Percentiles rank a stretch among this genome's conserved stretches.
Evolutionary conservation across 2,888 invertebrate genomes (phyloP).

Genomic region (Trachelus tabidus): DNA sequence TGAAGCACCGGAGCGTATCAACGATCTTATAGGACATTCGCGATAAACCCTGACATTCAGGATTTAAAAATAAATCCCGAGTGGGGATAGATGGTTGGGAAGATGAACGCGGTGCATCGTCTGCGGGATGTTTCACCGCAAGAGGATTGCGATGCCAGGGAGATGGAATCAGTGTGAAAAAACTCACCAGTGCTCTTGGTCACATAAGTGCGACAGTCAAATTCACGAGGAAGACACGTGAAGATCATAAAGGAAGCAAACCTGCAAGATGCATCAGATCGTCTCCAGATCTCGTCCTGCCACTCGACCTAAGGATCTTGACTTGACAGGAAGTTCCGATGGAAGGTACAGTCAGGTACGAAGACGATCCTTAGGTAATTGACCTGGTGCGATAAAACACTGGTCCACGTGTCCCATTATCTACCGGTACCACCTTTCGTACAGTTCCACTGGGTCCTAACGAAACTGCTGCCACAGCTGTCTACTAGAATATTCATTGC

Average conservation of each 20-base stretch:
- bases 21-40: background rate
- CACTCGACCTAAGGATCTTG: constrained; percentile 36
- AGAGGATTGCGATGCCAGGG: no score
- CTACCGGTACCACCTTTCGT: no score
- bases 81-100: background rate
- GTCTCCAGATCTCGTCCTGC: constrained; percentile 28
- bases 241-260: background rate
- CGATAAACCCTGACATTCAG: constrained; percentile 23
- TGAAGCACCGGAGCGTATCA: background rate
- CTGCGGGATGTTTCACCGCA: no score
- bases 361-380: background rate
- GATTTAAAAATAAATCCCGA: constrained; percentile 20
- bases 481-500: no score
- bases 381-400: no score
- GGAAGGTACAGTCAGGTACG: constrained; percentile 34
- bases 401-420: no score
- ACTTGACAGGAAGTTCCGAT: constrained; percentile 27
- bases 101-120: background rate
- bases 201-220: no score
- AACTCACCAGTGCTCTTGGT: no score
- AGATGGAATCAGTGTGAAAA: no score
- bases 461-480: no score
- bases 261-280: constrained; percentile 26
- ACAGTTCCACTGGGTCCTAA: no score
- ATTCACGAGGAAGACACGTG: no score